Evolutionary conservation across 2,888 invertebrate genomes (phyloP), one percentile per base, ranked within the genome.

Genomic region (Physocephala rufipes): DNA sequence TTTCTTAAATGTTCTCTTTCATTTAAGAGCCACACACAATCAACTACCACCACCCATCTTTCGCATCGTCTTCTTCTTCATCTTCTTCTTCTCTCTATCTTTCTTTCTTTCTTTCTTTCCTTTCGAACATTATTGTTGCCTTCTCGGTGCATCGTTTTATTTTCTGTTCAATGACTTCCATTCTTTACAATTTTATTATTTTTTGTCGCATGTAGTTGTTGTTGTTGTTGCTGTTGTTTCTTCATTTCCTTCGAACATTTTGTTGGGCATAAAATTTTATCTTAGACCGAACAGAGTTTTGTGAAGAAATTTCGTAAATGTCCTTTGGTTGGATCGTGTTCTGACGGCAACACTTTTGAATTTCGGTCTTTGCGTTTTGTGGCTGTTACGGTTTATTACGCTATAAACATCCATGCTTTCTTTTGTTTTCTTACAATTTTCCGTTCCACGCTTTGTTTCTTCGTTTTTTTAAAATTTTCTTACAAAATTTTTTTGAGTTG

Each of bases 361-460:
- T n/a, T n/a, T n/a, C n/a, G n/a, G 9, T 7, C 36, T 7, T 36
- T 36, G 36, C 36, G n/a, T 36, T 36, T 36, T 36, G 36, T 7
- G 36, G n/a, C 28, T 64, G 5, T 24, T 36, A 64, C 26, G 47
- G 21, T 67, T 67, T 67, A 49, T 47, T 45, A 49, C 47, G 67
- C 49, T 19, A 26, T 67, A 67, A 67, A 59, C 59, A 21, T n/a
- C 16, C 9, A n/a, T n/a, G 26, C n/a, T 12, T 58, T 24, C 1
- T 19, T 26, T 70, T 73, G 16, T 69, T 45, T 26, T 58, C 61
- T 21, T 28, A 30, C 21, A 28, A 5, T 59, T 59, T 66, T 59
- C 12, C 36, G 21, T 19, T 19, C 16, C 16, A 51, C n/a, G 16
- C n/a, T n/a, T n/a, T n/a, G n/a, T n/a, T n/a, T n/a, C n/a, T n/a